Base-by-base conservation (phyloP, 2,888 invertebrate species). In the Mimumesa dahlbomi region DNA sequence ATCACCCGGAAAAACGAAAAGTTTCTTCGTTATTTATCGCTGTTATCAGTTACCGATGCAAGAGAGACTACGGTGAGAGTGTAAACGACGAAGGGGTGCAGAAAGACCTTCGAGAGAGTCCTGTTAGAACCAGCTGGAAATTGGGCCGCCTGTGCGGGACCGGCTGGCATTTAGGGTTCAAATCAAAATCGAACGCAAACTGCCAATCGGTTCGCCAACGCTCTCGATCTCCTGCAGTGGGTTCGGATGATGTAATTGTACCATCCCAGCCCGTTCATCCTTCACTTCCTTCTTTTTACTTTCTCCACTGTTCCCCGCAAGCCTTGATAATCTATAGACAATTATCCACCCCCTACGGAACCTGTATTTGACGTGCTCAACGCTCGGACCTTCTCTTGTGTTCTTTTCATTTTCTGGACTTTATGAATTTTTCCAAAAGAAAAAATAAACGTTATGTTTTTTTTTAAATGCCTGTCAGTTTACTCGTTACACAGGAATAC, bases 391-490 rank as follows among this genome's bases (percentile, higher is more conserved):
- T 43, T 59, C 42, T 45, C 42, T 73, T 69, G 64, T 49, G 61
- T 62, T 61, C 46, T 45, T 63, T 73, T 66, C 29, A 40, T 57
- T 58, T 52, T 54, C 42, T 57, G 38, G 9, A 50, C 50, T 49
- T 57, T 63, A 63, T 56, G 16, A 56, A 58, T 59, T 62, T 64
- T 16, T 69, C 59, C 53, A 42, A 68, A 65, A 69, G n/a, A n/a
- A n/a, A n/a, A n/a, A n/a, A 73, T 49, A 64, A 74, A 64, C 58
- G 53, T 69, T 68, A 40, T 57, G 46, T 59, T 56, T 64, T 61
- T 68, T 68, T 45, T 31, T 19, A 40, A 7, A 18, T 40, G 40
- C 5, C 16, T 16, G 9, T 1, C 18, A 16, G 16, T 14, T 34
- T 9, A 9, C 9, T n/a, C n/a, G 34, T 34, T n/a, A n/a, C n/a